These are phyloP conservation scores for Garra rufa DNA, from an alignment of 2,113 vertebrate genomes.

Conservation along the genomic window DNA sequence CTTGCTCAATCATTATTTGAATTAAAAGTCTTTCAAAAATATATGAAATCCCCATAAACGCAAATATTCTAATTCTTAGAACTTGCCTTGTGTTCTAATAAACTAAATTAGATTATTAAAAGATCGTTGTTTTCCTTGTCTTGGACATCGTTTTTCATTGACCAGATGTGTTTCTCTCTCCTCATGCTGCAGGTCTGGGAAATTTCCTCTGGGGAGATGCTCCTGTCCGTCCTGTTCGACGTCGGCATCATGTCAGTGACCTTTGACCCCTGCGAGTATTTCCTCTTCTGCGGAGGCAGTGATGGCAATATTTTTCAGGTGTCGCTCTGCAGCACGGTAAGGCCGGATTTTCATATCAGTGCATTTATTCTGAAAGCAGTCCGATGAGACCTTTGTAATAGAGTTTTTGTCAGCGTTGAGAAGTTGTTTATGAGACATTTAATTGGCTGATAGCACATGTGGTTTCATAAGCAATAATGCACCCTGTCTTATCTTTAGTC, in stretches of 20 bases:
- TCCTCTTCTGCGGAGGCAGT: conserved; percentile 90
- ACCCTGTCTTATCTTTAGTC: conserved; percentile 1
- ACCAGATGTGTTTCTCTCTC: neutral
- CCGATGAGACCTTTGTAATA: neutral
- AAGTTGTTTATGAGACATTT: conserved; percentile 9
- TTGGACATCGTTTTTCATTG: neutral
- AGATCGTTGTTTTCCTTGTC: neutral
- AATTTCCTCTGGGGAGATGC: conserved; percentile 89
- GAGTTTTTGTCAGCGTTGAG: neutral
- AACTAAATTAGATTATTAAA: no score
- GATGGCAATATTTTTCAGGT: conserved; percentile 94
- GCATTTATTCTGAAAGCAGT: conserved; percentile 18
- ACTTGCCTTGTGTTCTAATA: no score
- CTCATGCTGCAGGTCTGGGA: conserved; percentile 85
- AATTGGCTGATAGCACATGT: conserved; percentile 21
- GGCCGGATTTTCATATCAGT: neutral
- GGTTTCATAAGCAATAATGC: neutral
- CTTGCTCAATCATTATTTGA: no score
- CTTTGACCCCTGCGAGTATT: conserved; percentile 91
- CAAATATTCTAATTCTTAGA: neutral
- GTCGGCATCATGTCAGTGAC: conserved; percentile 91
- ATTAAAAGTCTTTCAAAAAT: no score
- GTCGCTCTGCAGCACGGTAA: conserved; percentile 87
- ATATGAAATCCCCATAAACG: no score
- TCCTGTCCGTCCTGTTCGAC: conserved; percentile 91